Evolutionary conservation across 2,797 vertebrate genomes (phyloP), one percentile per base, ranked within the genome.

Genomic region (Myiotriccus ornatus): DNA sequence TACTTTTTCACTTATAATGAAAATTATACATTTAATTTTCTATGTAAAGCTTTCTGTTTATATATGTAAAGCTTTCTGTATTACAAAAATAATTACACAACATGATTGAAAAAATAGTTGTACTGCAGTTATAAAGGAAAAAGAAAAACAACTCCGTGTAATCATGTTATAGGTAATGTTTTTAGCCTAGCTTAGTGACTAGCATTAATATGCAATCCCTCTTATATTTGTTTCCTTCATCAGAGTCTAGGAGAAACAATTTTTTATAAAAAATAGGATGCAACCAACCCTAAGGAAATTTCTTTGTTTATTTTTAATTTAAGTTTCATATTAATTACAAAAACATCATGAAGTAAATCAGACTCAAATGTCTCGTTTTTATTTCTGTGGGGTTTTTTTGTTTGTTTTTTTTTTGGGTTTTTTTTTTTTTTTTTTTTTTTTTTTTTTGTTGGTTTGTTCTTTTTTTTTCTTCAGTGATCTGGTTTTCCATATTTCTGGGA

Each of bases 231-330:
- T 81, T 69, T 70, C 41, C 12, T 81, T 84, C 14, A 34, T 67
- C 2, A 43, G 7, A 24, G 30, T 64, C 28, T 35, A 46, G 5
- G 25, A 68, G 27, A 90, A 90, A 75, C 2, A 71, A 11, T 30
- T 55, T 77, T 39, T 30, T 84, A 68, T 41, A 8, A 71, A 64
- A 76, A 89, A 5, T 5, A 67, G 12, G 21, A 50, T 39, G 13
- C 2, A 56, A 22, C 1, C 3, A 67, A 59, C 14, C 8, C 17
- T 17, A 90, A 89, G 13, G 57, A 89, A 55, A 83, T 14, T 8
- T 21, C 60, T 90, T 57, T 83, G 18, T 28, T 76, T 86, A 28
- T 19, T 91, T 90, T 82, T 59, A 84, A 74, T 78, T 46, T 73
- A 88, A 24, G 9, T 53, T 88, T 57, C 27, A 43, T 69, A 62